Conservation (phyloP, 2,113 vertebrate genomes). For the Anseranas semipalmata region DNA sequence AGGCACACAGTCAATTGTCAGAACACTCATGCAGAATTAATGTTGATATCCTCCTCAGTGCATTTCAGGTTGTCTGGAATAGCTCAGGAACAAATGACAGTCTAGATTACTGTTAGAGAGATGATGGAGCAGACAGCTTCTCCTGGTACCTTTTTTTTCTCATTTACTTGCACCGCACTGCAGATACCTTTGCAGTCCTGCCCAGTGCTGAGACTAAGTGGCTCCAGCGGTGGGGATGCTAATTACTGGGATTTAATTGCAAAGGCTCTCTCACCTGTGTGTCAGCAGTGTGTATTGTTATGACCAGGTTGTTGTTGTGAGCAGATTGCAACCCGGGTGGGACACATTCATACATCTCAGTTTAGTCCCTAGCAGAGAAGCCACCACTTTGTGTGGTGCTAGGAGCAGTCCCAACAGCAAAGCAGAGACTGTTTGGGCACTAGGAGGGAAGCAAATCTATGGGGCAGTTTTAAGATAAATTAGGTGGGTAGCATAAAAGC, state of each 20-base stretch:
- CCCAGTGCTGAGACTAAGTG: neutral
- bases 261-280: neutral
- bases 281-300: neutral
- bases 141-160: neutral
- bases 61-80: conserved; percentile 4
- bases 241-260: neutral
- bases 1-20: neutral
- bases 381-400: neutral
- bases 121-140: neutral
- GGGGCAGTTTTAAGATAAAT: neutral
- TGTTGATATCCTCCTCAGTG: conserved; percentile 7
- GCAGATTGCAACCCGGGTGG: neutral
- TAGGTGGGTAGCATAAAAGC: neutral
- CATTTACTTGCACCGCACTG: neutral
- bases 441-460: neutral
- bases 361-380: neutral
- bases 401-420: neutral
- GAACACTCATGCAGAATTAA: neutral
- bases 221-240: neutral
- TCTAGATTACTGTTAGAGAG: neutral
- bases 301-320: neutral
- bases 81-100: conserved; percentile 28
- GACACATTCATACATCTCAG: neutral
- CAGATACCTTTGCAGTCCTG: neutral
- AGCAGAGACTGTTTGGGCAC: neutral